phyloP scores from a whole-genome alignment of 2,888 invertebrate species.

The Himalopsyche tibetana region DNA sequence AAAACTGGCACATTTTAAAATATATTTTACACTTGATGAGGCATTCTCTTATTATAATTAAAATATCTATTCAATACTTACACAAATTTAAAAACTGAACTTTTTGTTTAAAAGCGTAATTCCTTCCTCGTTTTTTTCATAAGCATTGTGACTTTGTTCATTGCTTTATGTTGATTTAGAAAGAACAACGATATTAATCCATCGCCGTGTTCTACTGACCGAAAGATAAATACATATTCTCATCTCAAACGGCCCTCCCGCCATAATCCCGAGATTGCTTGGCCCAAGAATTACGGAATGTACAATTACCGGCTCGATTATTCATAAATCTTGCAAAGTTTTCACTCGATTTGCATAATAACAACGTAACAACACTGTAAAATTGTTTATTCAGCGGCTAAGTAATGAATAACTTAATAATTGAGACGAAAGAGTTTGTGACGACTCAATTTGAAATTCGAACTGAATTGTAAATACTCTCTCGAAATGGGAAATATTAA shows the following conservation, averaged over 20 bases:
- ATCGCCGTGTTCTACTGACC: neutral
- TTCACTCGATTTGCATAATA: conserved; percentile 40
- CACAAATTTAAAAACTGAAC: too few species aligned
- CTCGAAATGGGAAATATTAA: too few species aligned
- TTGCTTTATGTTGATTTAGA: too few species aligned
- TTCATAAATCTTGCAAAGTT: conserved; percentile 30
- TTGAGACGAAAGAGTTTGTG: neutral
- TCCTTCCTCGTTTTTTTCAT: too few species aligned
- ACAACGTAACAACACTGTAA: conserved; percentile 14
- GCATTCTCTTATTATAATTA: too few species aligned
- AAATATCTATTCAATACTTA: too few species aligned
- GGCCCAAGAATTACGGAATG: neutral
- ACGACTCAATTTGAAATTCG: conserved; percentile 1
- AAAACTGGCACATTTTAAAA: too few species aligned
- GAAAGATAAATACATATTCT: neutral
- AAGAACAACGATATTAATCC: too few species aligned
- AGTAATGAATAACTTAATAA: neutral
- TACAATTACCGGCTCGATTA: conserved; percentile 11
- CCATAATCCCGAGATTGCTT: conserved; percentile 22
- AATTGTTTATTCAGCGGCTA: conserved; percentile 25
- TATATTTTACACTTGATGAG: too few species aligned
- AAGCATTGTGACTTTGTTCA: too few species aligned
- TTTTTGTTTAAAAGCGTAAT: too few species aligned
- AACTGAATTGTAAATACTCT: neutral
- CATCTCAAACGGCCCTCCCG: neutral